Base-by-base conservation (phyloP, 2,888 invertebrate species). In the Drosophila cyrtoloma region DNA sequence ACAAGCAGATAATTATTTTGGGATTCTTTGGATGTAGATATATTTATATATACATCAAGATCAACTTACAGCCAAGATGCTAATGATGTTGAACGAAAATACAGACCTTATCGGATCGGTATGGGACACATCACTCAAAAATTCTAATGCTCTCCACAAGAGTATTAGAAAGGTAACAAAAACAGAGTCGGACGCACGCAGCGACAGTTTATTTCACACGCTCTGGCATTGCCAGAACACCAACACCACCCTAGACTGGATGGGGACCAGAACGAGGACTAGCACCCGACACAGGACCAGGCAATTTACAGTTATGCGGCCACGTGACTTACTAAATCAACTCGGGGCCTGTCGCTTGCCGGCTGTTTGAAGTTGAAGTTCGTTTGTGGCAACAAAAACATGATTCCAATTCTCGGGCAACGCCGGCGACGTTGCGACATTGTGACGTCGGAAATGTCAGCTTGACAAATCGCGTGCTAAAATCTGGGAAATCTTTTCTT, bases 321-420 rank as follows among this genome's bases (percentile, higher is more conserved):
- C 88, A 91, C 89, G 91, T 91, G 89, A 90, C 91, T 88, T 81
- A 88, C 90, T 87, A 91, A 91, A 91, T 91, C 89, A 91, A 91
- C 85, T 89, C 82, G 77, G 68, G 51, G 7, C 42, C 63, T 71
- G 75, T 53, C 70, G 70, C 64, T 66, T 50, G 63, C 39, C 61
- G 67, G 47, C 58, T 57, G 63, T 62, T 63, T 75, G 61, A 71
- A 66, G 71, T 66, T 74, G 71, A 70, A 81, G 76, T 81, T 86
- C 78, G 86, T 83, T 85, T 83, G 79, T 75, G 83, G 86, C 80
- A 75, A 70, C 59, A 77, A 82, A 78, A 77, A 78, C 74, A 82
- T 71, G 72, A 86, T 75, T 87, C 89, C 79, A 82, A 89, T 89
- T 77, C 87, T 71, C 81, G 65, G 75, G 74, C 63, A 44, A 62